phyloP scores from a whole-genome alignment of 2,113 vertebrate genomes.

The Oxygymnocypris stewartii region DNA sequence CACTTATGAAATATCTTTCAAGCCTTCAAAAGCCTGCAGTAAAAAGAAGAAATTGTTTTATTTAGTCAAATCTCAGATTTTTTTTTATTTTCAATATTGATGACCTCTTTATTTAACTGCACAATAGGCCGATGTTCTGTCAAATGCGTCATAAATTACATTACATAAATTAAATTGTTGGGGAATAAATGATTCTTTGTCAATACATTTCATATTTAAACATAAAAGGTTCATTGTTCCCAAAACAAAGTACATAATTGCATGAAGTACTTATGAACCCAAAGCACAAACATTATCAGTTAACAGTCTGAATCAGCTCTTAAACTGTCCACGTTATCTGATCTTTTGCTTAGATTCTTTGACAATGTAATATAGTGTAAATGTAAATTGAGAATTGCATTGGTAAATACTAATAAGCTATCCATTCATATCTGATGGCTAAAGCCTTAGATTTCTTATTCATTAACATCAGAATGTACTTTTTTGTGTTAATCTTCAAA shows the following conservation, averaged over 20 bases:
- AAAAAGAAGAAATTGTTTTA: neutral
- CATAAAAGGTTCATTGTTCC: neutral
- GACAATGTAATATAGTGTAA: neutral
- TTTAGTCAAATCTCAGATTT: neutral
- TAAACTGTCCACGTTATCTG: slow-evolving; percentile 5
- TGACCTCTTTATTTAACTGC: neutral
- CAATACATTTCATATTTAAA: neutral
- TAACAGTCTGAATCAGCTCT: neutral
- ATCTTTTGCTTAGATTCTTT: neutral
- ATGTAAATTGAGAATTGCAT: neutral
- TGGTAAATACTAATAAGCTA: neutral
- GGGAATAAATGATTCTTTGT: neutral
- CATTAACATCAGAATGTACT: neutral
- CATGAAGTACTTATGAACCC: neutral
- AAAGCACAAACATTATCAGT: neutral
- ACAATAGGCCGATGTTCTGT: neutral
- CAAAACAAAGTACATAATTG: neutral
- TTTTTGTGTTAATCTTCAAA: neutral
- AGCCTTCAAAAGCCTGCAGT: no score
- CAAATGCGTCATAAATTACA: neutral
- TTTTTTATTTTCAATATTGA: neutral
- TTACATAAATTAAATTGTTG: no score
- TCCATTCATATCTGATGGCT: neutral
- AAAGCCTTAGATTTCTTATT: neutral
- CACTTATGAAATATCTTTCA: neutral